Conservation (phyloP, 2,797 vertebrate species). For the Micromesistius poutassou region DNA sequence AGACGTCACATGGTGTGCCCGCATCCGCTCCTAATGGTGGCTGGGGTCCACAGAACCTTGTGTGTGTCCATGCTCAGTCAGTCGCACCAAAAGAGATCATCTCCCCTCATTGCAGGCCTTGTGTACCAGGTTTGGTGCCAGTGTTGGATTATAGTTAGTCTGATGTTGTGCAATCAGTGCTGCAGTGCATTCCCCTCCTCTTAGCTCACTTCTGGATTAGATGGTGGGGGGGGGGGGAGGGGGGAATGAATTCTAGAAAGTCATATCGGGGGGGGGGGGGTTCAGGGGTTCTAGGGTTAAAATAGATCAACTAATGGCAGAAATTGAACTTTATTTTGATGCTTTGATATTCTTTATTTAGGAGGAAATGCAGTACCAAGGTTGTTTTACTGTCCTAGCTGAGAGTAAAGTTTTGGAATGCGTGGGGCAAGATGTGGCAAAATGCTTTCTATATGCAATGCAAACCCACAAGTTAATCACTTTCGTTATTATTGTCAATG, state of each 20-base stretch:
- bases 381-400: background rate
- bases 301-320: slow-evolving; percentile 6
- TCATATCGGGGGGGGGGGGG: slow-evolving; percentile 5
- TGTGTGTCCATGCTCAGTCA: slow-evolving; percentile 52
- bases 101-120: slow-evolving; percentile 53
- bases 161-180: slow-evolving; percentile 57
- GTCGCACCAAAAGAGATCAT: slow-evolving; percentile 54
- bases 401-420: background rate
- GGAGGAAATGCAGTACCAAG: background rate
- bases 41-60: slow-evolving; percentile 42
- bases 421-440: background rate
- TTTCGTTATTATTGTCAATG: background rate
- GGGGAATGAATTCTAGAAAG: background rate
- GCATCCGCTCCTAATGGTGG: slow-evolving; percentile 67
- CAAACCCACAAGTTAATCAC: background rate
- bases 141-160: slow-evolving; percentile 32
- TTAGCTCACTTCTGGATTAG: slow-evolving; percentile 39
- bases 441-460: background rate
- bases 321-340: background rate
- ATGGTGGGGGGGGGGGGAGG: slow-evolving; percentile 8
- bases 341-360: background rate
- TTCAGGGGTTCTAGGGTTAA: background rate
- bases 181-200: slow-evolving; percentile 44
- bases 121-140: slow-evolving; percentile 36
- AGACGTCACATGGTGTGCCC: slow-evolving; percentile 54